Evolutionary conservation across 2,113 vertebrate genomes (phyloP).

Genomic region (Rhabdomys dilectus): DNA sequence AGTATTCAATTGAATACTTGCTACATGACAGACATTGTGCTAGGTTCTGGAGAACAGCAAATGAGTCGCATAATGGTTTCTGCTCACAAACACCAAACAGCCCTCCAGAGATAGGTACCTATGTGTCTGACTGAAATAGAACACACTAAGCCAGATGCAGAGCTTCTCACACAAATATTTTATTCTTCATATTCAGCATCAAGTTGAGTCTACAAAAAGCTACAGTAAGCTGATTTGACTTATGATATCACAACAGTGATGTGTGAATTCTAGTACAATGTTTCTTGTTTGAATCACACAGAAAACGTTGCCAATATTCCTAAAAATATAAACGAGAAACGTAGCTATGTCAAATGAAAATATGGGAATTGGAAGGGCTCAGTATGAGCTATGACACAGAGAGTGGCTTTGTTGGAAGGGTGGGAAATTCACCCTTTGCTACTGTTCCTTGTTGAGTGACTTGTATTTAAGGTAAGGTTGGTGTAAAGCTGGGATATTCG

Average conservation of each 20-base stretch:
- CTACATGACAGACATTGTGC: background rate
- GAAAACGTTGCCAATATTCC: background rate
- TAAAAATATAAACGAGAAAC: background rate
- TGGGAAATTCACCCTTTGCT: background rate
- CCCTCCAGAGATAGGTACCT: background rate
- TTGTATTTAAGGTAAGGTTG: background rate
- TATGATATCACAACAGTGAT: background rate
- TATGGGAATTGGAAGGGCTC: background rate
- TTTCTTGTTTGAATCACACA: background rate
- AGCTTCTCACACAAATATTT: background rate
- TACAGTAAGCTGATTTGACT: background rate
- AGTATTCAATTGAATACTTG: background rate
- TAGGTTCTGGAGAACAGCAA: background rate
- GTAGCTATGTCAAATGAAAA: background rate
- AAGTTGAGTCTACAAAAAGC: background rate
- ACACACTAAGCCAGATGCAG: background rate
- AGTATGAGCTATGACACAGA: background rate
- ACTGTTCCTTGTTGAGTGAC: background rate
- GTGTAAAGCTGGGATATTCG: background rate
- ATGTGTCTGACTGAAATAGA: background rate
- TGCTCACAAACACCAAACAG: background rate
- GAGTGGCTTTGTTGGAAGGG: background rate
- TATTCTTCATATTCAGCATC: slow-evolving; percentile 42
- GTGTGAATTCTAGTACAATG: background rate
- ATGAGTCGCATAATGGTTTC: background rate